These are phyloP conservation scores for Paraescarpia echinospica DNA, from an alignment of 1,140 invertebrate species.

Conservation along the genomic window DNA sequence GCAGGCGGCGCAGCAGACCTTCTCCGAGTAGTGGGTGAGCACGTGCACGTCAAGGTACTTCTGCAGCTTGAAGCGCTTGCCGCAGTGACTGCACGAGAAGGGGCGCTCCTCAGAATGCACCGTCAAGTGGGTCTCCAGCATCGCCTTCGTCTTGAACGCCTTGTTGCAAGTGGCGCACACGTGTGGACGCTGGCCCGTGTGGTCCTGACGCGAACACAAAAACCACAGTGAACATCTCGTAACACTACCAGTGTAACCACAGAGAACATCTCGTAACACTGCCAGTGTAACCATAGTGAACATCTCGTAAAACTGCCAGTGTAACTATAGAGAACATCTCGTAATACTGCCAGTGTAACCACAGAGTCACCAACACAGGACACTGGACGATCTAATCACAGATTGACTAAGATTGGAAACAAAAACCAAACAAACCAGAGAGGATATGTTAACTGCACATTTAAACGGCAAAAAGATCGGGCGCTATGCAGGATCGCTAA, in stretches of 20 bases:
- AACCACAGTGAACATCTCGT: not conserved
- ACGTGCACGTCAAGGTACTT: conserved; percentile 23
- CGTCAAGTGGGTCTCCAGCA: conserved; percentile 12
- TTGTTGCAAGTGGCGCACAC: conserved; percentile 2
- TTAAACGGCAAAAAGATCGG: not conserved
- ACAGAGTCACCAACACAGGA: not conserved
- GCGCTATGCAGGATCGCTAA: not conserved
- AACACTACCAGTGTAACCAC: not conserved
- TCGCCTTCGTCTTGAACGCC: not conserved
- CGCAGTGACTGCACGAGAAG: conserved; percentile 3
- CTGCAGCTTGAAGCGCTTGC: conserved; percentile 24
- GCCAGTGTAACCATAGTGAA: not conserved
- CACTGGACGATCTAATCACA: not conserved
- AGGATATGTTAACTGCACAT: not conserved
- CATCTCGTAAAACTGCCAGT: not conserved
- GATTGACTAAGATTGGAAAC: not conserved
- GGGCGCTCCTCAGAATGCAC: conserved; percentile 16
- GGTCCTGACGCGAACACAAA: not conserved
- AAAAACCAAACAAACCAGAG: not conserved
- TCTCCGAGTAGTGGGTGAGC: conserved; percentile 10
- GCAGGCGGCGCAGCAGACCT: conserved; percentile 9
- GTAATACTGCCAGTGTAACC: not conserved
- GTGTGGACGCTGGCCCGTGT: not conserved
- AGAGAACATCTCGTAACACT: not conserved
- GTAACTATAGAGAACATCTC: not conserved